Percentiles rank a stretch among this genome's conserved stretches.
Conservation (phyloP, 2,888 invertebrate genomes). For the Drosophila anceps region DNA sequence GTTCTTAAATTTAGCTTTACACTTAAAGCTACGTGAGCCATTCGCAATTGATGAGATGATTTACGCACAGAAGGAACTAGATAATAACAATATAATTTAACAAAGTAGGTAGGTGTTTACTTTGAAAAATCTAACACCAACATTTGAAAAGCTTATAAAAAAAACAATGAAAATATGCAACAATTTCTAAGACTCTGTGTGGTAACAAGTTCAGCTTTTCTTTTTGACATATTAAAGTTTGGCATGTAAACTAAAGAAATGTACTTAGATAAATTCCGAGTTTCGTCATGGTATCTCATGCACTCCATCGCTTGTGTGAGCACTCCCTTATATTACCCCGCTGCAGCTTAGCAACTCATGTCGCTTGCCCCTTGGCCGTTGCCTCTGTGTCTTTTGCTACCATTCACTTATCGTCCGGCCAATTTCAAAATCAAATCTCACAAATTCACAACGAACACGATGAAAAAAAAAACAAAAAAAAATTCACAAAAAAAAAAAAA, state of each 20-base stretch:
- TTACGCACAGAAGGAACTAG: not conserved
- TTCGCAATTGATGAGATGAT: not conserved
- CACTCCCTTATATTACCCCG: slow-evolving; percentile 7
- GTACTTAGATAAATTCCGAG: not conserved
- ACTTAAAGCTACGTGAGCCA: not conserved
- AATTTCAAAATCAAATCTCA: slow-evolving; percentile 77
- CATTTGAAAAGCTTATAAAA: not conserved
- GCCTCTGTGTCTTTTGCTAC: not conserved
- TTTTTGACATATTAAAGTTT: not conserved
- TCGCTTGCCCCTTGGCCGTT: slow-evolving; percentile 25
- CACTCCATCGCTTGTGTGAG: slow-evolving; percentile 12
- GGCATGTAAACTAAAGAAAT: not conserved
- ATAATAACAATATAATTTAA: too few relatives aligned
- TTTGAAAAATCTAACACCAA: not conserved
- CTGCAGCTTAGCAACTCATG: slow-evolving; percentile 35
- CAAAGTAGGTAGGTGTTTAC: not conserved
- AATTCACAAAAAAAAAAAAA: slow-evolving; percentile 17
- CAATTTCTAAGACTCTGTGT: not conserved
- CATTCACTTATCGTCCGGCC: slow-evolving; percentile 49
- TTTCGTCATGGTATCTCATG: slow-evolving; percentile 6
- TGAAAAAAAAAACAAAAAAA: slow-evolving; percentile 13
- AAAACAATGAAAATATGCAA: too few relatives aligned
- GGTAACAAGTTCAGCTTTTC: not conserved
- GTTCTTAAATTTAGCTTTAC: not conserved
- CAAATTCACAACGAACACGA: slow-evolving; percentile 60